These are phyloP conservation scores for Pegea sp. DNA, from an alignment of 23 tunicate species.

Conservation along the genomic window DNA sequence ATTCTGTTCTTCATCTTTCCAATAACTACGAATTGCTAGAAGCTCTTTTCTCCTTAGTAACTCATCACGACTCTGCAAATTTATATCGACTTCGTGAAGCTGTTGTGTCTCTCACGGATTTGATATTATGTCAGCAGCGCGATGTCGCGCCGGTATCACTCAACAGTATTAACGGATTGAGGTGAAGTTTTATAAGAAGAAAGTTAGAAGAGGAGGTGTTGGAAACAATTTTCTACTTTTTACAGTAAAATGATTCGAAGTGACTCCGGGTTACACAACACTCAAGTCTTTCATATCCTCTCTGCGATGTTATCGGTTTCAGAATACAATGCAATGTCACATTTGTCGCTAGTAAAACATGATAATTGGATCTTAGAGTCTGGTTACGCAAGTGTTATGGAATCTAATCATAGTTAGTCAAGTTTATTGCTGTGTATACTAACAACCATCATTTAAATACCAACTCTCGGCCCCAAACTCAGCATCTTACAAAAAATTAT, in stretches of 20 bases:
- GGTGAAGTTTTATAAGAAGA: too few species aligned
- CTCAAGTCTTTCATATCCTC: slow-evolving; percentile 13
- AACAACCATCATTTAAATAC: too few species aligned
- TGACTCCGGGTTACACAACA: background rate
- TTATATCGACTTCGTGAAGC: too few species aligned
- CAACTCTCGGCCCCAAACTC: too few species aligned
- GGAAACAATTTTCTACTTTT: slow-evolving; percentile 1
- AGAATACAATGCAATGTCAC: slow-evolving; percentile 5
- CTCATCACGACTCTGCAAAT: too few species aligned
- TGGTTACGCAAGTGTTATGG: background rate
- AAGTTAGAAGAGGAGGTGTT: background rate
- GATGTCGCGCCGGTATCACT: too few species aligned
- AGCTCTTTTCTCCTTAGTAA: slow-evolving; percentile 14
- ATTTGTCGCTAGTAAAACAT: slow-evolving; percentile 14
- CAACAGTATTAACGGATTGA: too few species aligned
- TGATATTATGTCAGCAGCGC: too few species aligned
- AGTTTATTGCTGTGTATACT: too few species aligned
- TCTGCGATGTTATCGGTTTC: slow-evolving; percentile 14
- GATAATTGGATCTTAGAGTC: slow-evolving; percentile 14
- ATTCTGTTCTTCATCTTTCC: slow-evolving; percentile 5
- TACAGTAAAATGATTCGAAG: background rate
- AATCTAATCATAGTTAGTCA: background rate
- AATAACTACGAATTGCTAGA: slow-evolving; percentile 9
- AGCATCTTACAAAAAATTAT: too few species aligned
- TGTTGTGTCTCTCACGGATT: too few species aligned